Evolutionary conservation across 2,888 invertebrate genomes (phyloP).

Genomic region (Noctua janthe): DNA sequence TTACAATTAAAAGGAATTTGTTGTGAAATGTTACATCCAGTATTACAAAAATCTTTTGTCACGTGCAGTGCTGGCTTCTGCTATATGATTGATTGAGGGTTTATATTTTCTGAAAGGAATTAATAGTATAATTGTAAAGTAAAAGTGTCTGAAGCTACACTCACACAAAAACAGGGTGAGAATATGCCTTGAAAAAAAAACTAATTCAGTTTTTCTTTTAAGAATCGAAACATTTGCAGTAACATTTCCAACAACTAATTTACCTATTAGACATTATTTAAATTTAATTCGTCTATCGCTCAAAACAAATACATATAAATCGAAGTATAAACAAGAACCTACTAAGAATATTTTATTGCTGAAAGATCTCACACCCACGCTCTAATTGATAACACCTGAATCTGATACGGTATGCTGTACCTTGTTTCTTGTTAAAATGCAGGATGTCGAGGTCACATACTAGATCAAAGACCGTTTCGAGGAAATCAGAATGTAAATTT

Average conservation of each 20-base stretch:
- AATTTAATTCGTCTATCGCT: neutral
- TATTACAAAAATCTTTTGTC: too few relatives aligned
- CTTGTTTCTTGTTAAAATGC: constrained; percentile 11
- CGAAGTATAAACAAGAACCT: neutral
- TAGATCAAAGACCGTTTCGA: constrained; percentile 17
- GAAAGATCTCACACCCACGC: neutral
- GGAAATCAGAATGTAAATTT: neutral
- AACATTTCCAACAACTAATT: neutral
- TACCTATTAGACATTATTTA: neutral
- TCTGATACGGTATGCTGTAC: neutral
- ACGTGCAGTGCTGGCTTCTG: too few relatives aligned
- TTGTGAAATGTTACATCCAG: too few relatives aligned
- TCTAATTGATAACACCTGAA: constrained; percentile 18
- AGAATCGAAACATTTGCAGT: neutral
- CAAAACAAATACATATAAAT: neutral
- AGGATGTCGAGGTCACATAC: neutral
- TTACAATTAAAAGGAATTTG: too few relatives aligned
- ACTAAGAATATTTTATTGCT: neutral
- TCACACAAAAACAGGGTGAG: too few relatives aligned
- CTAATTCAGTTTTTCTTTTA: too few relatives aligned
- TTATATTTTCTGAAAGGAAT: too few relatives aligned
- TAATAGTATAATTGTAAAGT: too few relatives aligned
- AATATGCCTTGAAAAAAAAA: too few relatives aligned
- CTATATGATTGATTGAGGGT: too few relatives aligned
- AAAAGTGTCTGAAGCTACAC: too few relatives aligned